Evolutionary conservation across 2,797 vertebrate species (phyloP), one percentile per base, ranked within the genome.

Genomic region (Erpetoichthys calabaricus): DNA sequence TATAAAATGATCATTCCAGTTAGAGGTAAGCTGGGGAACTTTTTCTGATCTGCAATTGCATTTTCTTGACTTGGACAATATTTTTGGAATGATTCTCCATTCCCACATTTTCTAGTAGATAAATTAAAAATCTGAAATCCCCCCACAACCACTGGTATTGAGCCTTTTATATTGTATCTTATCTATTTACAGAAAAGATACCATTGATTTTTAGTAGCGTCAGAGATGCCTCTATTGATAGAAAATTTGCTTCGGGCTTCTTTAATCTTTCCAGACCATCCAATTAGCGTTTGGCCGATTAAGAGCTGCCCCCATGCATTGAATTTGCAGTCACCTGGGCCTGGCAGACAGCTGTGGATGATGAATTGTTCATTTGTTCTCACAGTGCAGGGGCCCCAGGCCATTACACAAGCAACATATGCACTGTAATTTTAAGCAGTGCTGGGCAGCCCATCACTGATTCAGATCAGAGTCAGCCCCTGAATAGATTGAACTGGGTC

Each of bases 291-390:
- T 74, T 59, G 60, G 69, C 67, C 75, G 69, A 76, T 83, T 77
- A 70, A 80, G 70, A 73, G 64, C 71, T 73, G 64, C 53, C 62
- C 63, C 57, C 69, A 64, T 65, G 66, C 64, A 73, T 72, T 71
- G 70, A 68, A 68, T 75, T 72, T 74, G 63, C 68, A 74, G 78
- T 88, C 83, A 86, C 81, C 84, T 86, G 81, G 78, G 79, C 76
- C 79, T 73, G 72, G 73, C 57, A 55, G 84, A 86, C 80, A 88
- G 84, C 81, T 82, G 80, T 73, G 73, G 71, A 80, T 81, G 75
- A 83, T 84, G 76, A 86, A 82, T 78, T 81, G 75, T 84, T 85
- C 79, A 69, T 75, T 80, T 83, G 78, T 83, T 83, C 75, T 79
- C 72, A 70, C 61, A 66, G 72, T 64, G 68, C 68, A 68, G 65